A percentile compares a stretch with the other conserved stretches of the same genome.
Conservation (phyloP, 2,888 invertebrate species). For the Ectemnius lituratus region DNA sequence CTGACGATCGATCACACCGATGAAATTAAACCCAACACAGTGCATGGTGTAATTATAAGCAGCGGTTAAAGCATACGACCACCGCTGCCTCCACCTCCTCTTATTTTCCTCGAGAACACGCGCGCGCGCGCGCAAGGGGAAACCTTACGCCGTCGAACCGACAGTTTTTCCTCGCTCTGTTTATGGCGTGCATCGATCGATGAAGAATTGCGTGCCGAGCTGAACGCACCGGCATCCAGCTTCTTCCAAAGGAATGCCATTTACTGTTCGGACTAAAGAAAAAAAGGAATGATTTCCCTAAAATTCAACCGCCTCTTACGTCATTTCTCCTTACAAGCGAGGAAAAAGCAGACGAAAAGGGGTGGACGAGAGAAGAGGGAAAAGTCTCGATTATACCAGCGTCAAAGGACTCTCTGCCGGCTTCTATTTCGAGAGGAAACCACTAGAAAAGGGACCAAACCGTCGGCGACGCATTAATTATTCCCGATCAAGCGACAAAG, state of each 20-base stretch:
- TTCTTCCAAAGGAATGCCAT: slow-evolving; percentile 6
- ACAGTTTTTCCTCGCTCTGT: slow-evolving; percentile 50
- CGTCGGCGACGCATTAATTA: no score
- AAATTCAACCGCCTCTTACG: background rate
- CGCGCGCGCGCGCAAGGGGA: slow-evolving; percentile 17
- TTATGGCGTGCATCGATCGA: slow-evolving; percentile 43
- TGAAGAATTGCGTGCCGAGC: slow-evolving; percentile 34
- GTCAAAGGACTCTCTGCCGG: slow-evolving; percentile 11
- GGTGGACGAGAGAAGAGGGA: background rate
- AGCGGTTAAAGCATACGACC: slow-evolving; percentile 31
- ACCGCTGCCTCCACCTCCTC: slow-evolving; percentile 9
- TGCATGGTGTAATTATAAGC: slow-evolving; percentile 26
- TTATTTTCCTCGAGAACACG: slow-evolving; percentile 9
- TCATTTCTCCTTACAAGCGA: background rate
- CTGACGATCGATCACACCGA: background rate
- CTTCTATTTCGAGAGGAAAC: background rate
- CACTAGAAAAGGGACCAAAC: slow-evolving; percentile 7
- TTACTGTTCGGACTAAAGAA: background rate
- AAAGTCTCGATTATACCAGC: slow-evolving; percentile 11
- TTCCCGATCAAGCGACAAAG: no score
- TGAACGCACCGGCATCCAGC: slow-evolving; percentile 22
- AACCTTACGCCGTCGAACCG: slow-evolving; percentile 42
- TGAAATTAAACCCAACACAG: slow-evolving; percentile 25
- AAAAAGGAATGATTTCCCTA: background rate
- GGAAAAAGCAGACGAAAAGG: background rate